Evolutionary conservation across 2,797 vertebrate species (phyloP), one percentile per base, ranked within the genome.

Genomic region (Siniperca obscura): DNA sequence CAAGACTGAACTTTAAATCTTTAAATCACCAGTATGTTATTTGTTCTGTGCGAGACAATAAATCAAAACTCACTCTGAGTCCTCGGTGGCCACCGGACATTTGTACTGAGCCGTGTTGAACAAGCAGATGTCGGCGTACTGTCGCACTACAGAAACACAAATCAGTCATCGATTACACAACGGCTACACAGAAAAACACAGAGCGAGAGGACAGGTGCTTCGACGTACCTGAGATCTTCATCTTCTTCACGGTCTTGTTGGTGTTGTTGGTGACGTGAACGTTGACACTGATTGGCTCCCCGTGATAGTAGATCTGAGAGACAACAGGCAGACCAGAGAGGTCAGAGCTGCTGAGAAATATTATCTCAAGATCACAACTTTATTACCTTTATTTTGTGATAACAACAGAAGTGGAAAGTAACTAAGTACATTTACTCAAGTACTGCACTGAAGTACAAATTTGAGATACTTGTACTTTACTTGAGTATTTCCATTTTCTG

Each of bases 41-140:
- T 10, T 50, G 44, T 36, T 50, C 19, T 16, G 13, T n/a, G 4
- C n/a, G 22, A 55, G 3, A 56, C n/a, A 53, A 2, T 2, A 2
- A 6, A 56, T 27, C 12, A 57, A 55, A 44, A 97, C 98, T 96
- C 95, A 99, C 98, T 99, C 98, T 0, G 97, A 96, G 53, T 98
- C 98, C 79, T 98, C 97, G 79, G 96, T 95, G 0, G 98, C 97
- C 40, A 99, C 98, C 0, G 98, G 97, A 71, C 98, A 99, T 91
- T 99, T 99, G 94, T 99, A 99, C 94, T 99, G 98, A 5, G 98
- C 98, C 0, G 98, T 98, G 96, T 98, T 99, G 95, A 99, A 99
- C 65, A 99, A 96, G 91, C 98, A 99, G 90, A 99, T 99, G 90
- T 99, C 98, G 0, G 98, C 98, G 1, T 97, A 97, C 83, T 99